Percentiles rank a stretch among this genome's conserved stretches.
Evolutionary conservation across 2,797 vertebrate genomes (phyloP).

Genomic region (Arrhamphus sclerolepis): DNA sequence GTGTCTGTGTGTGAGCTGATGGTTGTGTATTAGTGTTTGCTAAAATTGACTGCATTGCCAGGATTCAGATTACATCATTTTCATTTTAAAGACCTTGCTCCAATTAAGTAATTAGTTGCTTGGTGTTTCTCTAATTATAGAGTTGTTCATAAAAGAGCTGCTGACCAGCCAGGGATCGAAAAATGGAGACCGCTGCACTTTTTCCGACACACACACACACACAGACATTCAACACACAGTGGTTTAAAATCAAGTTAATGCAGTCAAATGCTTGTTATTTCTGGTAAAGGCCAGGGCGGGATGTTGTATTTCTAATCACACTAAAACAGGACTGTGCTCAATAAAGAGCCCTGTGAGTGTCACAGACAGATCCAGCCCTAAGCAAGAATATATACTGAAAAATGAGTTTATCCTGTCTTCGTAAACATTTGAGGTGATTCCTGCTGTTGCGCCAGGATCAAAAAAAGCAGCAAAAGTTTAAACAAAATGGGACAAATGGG

Average conservation of each 20-base stretch:
- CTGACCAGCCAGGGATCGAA: constrained; percentile 69
- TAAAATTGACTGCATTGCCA: constrained; percentile 66
- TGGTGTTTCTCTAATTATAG: constrained; percentile 79
- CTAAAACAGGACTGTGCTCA: constrained; percentile 65
- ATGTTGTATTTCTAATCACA: constrained; percentile 66
- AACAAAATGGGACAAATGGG: constrained; percentile 8
- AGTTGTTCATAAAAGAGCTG: constrained; percentile 82
- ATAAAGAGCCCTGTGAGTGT: constrained; percentile 53
- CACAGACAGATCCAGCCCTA: constrained; percentile 5
- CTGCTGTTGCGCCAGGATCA: background rate
- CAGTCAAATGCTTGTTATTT: constrained; percentile 72
- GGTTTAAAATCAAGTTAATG: constrained; percentile 67
- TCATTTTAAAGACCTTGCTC: constrained; percentile 80
- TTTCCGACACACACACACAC: constrained; percentile 17
- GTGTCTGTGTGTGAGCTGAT: constrained; percentile 44
- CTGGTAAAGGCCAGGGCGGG: constrained; percentile 71
- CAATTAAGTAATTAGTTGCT: constrained; percentile 85
- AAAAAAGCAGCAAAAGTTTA: background rate
- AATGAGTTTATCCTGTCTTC: constrained; percentile 11
- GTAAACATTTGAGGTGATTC: constrained; percentile 5
- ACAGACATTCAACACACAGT: constrained; percentile 10
- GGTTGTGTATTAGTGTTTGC: constrained; percentile 46
- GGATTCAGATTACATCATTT: constrained; percentile 82
- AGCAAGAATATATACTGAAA: constrained; percentile 13
- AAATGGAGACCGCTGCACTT: constrained; percentile 73